Evolutionary conservation across 2,113 vertebrate genomes (phyloP).

Genomic region (Corythoichthys intestinalis): DNA sequence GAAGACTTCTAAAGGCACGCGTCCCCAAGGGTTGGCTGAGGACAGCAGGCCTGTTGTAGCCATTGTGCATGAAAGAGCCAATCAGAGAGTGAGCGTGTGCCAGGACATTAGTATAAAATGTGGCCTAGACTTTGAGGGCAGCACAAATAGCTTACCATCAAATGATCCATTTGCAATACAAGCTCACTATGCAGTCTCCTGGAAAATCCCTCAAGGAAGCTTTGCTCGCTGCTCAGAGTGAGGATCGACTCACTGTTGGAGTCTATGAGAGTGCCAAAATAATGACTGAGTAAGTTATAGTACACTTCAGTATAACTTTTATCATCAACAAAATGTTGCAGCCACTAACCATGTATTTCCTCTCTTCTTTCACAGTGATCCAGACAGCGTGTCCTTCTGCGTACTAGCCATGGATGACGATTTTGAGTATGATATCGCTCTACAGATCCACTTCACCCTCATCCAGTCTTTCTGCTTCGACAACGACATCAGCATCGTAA

Average conservation of each 20-base stretch:
- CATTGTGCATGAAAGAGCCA: slow-evolving; percentile 62
- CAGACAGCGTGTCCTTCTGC: slow-evolving; percentile 74
- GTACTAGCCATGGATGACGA: slow-evolving; percentile 67
- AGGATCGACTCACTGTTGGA: slow-evolving; percentile 85
- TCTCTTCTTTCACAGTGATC: slow-evolving; percentile 33
- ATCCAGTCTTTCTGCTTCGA: slow-evolving; percentile 81
- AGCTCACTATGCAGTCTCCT: slow-evolving; percentile 76
- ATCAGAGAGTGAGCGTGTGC: slow-evolving; percentile 65
- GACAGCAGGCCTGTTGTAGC: slow-evolving; percentile 28
- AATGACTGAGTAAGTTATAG: slow-evolving; percentile 85
- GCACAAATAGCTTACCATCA: slow-evolving; percentile 19
- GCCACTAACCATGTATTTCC: not conserved
- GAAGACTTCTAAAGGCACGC: slow-evolving; percentile 67
- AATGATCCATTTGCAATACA: not conserved
- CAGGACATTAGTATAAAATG: slow-evolving; percentile 58
- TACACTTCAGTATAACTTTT: not conserved
- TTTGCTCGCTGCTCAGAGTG: slow-evolving; percentile 79
- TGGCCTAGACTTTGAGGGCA: slow-evolving; percentile 10
- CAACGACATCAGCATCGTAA: slow-evolving; percentile 77
- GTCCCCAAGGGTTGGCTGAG: slow-evolving; percentile 37
- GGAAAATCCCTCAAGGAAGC: slow-evolving; percentile 86
- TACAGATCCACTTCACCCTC: slow-evolving; percentile 80
- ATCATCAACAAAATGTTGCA: not conserved
- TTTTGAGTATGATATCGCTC: slow-evolving; percentile 66
- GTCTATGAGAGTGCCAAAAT: slow-evolving; percentile 94